Percentiles rank a stretch among this genome's conserved stretches.
Conservation (phyloP, 1,140 invertebrate genomes). For the Trichonephila inaurata region DNA sequence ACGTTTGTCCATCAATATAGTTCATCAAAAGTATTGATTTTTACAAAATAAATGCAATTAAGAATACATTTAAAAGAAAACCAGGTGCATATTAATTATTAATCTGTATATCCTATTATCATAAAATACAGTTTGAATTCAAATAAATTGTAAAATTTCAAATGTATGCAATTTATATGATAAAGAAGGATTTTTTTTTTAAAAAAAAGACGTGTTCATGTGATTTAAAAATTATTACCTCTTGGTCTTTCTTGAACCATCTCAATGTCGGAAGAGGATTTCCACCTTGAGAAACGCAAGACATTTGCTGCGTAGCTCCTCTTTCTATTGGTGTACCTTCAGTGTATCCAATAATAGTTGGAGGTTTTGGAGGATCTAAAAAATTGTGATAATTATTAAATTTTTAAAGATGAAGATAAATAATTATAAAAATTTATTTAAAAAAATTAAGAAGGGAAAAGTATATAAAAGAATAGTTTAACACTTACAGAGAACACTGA, state of each 20-base stretch:
- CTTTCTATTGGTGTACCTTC: slow-evolving; percentile 89
- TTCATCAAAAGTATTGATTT: too few species aligned
- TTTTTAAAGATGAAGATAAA: neutral
- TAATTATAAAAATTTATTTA: neutral
- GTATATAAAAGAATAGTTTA: neutral
- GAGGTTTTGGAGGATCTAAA: slow-evolving; percentile 94
- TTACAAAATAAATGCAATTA: too few species aligned
- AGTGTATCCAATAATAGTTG: slow-evolving; percentile 93
- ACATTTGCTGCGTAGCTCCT: slow-evolving; percentile 91
- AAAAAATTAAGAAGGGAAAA: neutral
- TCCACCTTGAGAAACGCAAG: slow-evolving; percentile 94
- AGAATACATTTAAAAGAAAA: too few species aligned
- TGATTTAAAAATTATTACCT: slow-evolving; percentile 49
- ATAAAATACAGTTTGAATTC: too few species aligned
- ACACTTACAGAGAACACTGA: slow-evolving; percentile 95
- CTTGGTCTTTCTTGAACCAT: slow-evolving; percentile 77
- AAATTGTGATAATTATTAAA: neutral
- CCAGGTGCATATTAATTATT: too few species aligned
- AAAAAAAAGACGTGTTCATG: too few species aligned
- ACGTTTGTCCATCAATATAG: too few species aligned
- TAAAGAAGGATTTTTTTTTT: too few species aligned
- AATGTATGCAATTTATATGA: too few species aligned
- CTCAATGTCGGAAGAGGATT: slow-evolving; percentile 93
- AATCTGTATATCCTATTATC: too few species aligned
- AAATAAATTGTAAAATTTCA: too few species aligned